These are phyloP conservation scores for Geodia barretti DNA, from an alignment of 37 sponge, comb jelly and placozoan species.

Conservation along the genomic window DNA sequence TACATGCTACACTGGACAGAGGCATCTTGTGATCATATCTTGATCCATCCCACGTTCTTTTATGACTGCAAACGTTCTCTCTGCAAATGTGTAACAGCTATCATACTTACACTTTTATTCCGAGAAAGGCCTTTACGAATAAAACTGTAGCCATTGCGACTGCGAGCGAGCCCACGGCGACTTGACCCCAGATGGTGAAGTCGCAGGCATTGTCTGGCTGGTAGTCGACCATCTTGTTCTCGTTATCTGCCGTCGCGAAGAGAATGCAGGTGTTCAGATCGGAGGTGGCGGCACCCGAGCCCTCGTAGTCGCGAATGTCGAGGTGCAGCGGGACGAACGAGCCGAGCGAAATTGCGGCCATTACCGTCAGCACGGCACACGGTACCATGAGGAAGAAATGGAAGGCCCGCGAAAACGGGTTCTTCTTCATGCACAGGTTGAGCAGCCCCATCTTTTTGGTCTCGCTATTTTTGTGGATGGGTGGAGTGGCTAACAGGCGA, in stretches of 20 bases:
- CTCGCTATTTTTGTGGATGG: not conserved
- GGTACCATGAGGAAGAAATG: not conserved
- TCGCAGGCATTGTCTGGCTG: not conserved
- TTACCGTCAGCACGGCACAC: not conserved
- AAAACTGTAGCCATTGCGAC: not conserved
- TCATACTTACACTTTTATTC: slow-evolving; percentile 16
- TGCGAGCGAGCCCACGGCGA: not conserved
- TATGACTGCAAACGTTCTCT: not conserved
- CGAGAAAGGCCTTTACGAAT: not conserved
- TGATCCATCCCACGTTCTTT: too few species aligned
- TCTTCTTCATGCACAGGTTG: not conserved
- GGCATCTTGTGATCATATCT: not conserved
- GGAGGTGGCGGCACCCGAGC: not conserved
- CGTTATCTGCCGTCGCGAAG: not conserved
- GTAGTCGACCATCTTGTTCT: not conserved
- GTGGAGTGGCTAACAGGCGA: not conserved
- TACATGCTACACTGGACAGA: not conserved
- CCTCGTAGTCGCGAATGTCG: not conserved
- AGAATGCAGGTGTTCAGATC: slow-evolving; percentile 11
- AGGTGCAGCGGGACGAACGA: not conserved
- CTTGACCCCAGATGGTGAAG: slow-evolving; percentile 10
- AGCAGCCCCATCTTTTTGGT: not conserved
- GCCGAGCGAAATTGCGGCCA: not conserved
- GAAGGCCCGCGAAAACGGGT: not conserved
- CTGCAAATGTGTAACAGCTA: not conserved